Conservation (phyloP, 2,888 invertebrate genomes). For the Tipula lateralis region DNA sequence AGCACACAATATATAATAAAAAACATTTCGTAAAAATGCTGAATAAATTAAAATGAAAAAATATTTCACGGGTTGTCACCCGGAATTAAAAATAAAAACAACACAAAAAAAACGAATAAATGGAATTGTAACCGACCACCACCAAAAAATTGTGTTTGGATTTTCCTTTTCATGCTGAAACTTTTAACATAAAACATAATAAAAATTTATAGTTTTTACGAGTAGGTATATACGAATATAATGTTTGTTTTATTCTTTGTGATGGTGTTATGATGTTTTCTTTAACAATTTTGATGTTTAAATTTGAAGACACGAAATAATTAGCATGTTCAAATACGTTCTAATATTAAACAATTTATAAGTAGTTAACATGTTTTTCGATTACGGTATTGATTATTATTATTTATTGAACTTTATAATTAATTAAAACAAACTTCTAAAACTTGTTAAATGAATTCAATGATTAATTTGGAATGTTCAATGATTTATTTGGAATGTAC, state of each 20-base stretch:
- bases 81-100: background rate
- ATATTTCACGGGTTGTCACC: slow-evolving; percentile 24
- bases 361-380: no score
- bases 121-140: background rate
- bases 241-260: background rate
- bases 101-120: background rate
- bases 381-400: no score
- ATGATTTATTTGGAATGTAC: no score
- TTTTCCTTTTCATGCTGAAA: background rate
- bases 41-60: slow-evolving; percentile 11
- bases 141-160: background rate
- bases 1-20: background rate
- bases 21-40: background rate
- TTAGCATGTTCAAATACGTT: no score
- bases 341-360: no score
- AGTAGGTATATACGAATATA: no score
- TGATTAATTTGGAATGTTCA: no score
- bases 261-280: background rate
- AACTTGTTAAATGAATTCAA: no score
- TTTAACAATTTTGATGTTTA: background rate
- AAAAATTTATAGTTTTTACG: background rate
- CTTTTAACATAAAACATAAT: background rate
- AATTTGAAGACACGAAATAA: no score
- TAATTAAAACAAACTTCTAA: no score
- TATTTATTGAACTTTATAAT: no score